Evolutionary conservation across 2,888 invertebrate species (phyloP), one percentile per base, ranked within the genome.

Genomic region (Pachymerium ferrugineum): DNA sequence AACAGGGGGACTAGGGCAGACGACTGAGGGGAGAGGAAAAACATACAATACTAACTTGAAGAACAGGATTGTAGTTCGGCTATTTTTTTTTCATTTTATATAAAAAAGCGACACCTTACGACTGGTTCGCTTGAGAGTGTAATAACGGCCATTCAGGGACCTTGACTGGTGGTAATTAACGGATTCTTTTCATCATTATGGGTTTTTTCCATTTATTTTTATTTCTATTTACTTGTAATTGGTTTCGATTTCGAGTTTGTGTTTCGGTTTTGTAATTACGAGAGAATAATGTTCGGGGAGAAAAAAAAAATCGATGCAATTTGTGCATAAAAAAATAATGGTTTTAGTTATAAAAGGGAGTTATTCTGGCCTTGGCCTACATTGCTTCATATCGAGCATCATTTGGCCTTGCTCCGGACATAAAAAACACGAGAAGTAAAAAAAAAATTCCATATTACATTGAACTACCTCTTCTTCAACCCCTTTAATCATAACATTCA

Each of bases 371-470:
- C 62, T 62, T 62, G 62, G 62, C 62, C 62, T 62, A 62, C 62
- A 62, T 62, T 62, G 62, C 62, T n/a, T 62, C 62, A 62, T 47
- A 47, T 62, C 62, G 62, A 62, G 62, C 62, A 62, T 62, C 62
- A 62, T 14, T 62, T 62, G 62, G 62, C 62, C 62, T 62, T 62
- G 62, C 62, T 62, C 62, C 62, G 62, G 62, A 62, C 62, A 62
- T 62, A 62, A 62, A 62, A 62, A 62, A 14, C n/a, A n/a, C n/a
- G n/a, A n/a, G n/a, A n/a, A n/a, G n/a, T n/a, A n/a, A 62, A 62
- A 62, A 62, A 62, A 62, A 62, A 28, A 62, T 28, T 10, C 28
- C 62, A 62, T 28, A 62, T 62, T 62, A 62, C 62, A 28, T 62
- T 62, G 62, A 62, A 62, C 62, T 28, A 62, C 25, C 62, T 28